Conservation (phyloP, 2,888 invertebrate species). For the Yponomeuta evonymella region DNA sequence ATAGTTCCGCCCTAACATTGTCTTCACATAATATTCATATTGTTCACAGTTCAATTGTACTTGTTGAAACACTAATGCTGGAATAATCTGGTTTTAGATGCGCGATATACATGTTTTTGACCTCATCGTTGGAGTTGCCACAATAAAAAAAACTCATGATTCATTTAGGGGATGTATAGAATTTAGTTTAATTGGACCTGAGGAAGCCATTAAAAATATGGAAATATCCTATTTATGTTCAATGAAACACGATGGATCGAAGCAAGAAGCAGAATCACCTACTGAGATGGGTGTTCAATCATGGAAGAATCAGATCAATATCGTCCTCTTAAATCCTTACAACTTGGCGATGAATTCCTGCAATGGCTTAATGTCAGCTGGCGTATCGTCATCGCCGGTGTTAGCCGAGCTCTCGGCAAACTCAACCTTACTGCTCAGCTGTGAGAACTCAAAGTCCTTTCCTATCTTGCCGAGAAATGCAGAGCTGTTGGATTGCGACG, state of each 20-base stretch:
- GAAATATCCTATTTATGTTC: not conserved
- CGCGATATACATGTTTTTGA: too few relatives aligned
- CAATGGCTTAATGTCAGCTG: slow-evolving; percentile 78
- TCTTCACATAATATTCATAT: too few relatives aligned
- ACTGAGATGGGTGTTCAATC: not conserved
- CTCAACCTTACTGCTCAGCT: slow-evolving; percentile 81
- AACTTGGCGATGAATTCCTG: slow-evolving; percentile 84
- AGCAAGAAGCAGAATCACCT: not conserved
- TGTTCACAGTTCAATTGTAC: too few relatives aligned
- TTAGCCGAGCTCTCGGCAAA: slow-evolving; percentile 81
- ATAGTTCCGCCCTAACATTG: not conserved
- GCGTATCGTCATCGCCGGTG: slow-evolving; percentile 73
- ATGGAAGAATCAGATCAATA: too few relatives aligned
- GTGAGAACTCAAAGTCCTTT: slow-evolving; percentile 89
- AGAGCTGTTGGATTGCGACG: slow-evolving; percentile 74
- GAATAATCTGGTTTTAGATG: too few relatives aligned
- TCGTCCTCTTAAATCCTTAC: slow-evolving; percentile 28
- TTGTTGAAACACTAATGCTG: too few relatives aligned
- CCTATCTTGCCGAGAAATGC: slow-evolving; percentile 85
- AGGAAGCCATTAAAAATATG: not conserved
- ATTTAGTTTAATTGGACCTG: too few relatives aligned
- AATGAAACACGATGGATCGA: not conserved
- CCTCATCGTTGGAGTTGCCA: too few relatives aligned
- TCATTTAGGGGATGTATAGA: too few relatives aligned
- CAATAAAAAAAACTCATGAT: too few relatives aligned